Conservation (phyloP, 1,140 invertebrate species). For the Planococcus citri region DNA sequence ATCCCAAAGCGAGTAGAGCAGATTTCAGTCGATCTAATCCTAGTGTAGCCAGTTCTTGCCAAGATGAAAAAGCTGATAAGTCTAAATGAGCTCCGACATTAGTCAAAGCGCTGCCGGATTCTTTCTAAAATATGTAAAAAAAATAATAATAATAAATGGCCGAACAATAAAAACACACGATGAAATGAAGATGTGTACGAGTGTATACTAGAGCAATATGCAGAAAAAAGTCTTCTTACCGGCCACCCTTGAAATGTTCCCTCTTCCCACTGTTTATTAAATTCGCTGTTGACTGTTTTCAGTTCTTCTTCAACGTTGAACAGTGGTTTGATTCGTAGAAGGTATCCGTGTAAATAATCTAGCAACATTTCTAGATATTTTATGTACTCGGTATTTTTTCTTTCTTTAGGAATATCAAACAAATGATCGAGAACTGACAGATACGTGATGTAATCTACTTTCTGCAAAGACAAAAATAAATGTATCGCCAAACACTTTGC, state of each 20-base stretch:
- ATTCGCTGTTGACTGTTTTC: conserved; percentile 64
- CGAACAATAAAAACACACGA: no score
- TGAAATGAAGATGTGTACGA: no score
- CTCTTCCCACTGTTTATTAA: conserved; percentile 74
- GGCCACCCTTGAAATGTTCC: conserved; percentile 91
- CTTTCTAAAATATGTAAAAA: conserved; percentile 65
- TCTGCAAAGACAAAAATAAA: conserved; percentile 43
- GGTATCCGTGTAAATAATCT: conserved; percentile 79
- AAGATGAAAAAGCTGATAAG: conserved; percentile 90
- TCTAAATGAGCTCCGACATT: conserved; percentile 92
- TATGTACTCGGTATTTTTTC: conserved; percentile 85
- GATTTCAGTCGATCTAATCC: conserved; percentile 95
- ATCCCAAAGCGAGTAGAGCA: conserved; percentile 87
- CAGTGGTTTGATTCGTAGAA: conserved; percentile 79
- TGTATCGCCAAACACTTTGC: background rate
- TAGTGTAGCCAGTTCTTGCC: conserved; percentile 91
- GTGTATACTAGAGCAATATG: background rate
- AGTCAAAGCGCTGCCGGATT: conserved; percentile 80
- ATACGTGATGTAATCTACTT: conserved; percentile 93
- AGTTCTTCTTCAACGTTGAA: conserved; percentile 70
- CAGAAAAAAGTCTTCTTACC: conserved; percentile 37
- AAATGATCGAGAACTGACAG: conserved; percentile 88
- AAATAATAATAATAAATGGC: background rate
- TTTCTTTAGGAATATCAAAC: conserved; percentile 88
- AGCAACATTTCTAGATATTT: conserved; percentile 74